phyloP scores from a whole-genome alignment of 2,113 vertebrate species.

The Fukomys damarensis region DNA sequence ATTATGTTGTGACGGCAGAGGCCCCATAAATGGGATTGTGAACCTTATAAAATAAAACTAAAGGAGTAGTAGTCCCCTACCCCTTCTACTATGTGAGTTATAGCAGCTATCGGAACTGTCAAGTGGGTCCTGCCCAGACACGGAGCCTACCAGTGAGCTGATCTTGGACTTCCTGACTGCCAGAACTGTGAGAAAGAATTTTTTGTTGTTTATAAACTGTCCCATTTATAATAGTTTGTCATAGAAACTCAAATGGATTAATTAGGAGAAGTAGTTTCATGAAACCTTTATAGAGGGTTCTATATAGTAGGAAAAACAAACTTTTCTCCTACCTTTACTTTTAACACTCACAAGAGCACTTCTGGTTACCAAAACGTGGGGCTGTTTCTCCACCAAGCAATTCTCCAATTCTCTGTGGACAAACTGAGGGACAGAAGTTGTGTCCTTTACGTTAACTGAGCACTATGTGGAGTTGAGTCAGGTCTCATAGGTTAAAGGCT shows the following conservation, averaged over 20 bases:
- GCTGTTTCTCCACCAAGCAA: background rate
- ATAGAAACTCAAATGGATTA: background rate
- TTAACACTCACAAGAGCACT: background rate
- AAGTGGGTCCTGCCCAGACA: background rate
- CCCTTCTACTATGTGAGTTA: background rate
- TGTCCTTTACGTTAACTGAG: background rate
- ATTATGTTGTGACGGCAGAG: background rate
- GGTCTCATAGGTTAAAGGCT: background rate
- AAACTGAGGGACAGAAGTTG: background rate
- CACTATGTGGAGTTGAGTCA: background rate
- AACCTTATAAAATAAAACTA: too few relatives aligned
- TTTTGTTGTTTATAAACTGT: too few relatives aligned
- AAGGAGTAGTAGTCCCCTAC: too few relatives aligned
- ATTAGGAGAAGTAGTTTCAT: background rate
- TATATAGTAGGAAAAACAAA: background rate
- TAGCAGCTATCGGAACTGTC: too few relatives aligned
- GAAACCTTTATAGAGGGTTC: background rate
- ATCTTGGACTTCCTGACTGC: background rate
- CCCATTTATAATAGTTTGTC: background rate
- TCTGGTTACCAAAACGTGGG: background rate
- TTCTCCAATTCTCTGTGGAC: background rate
- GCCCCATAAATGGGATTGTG: too few relatives aligned
- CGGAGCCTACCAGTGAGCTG: background rate
- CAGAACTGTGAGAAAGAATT: too few relatives aligned
- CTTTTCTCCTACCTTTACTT: background rate